Percentiles rank a stretch among this genome's conserved stretches.
phyloP scores from a whole-genome alignment of 2,797 vertebrate species.

The Oreochromis mossambicus region DNA sequence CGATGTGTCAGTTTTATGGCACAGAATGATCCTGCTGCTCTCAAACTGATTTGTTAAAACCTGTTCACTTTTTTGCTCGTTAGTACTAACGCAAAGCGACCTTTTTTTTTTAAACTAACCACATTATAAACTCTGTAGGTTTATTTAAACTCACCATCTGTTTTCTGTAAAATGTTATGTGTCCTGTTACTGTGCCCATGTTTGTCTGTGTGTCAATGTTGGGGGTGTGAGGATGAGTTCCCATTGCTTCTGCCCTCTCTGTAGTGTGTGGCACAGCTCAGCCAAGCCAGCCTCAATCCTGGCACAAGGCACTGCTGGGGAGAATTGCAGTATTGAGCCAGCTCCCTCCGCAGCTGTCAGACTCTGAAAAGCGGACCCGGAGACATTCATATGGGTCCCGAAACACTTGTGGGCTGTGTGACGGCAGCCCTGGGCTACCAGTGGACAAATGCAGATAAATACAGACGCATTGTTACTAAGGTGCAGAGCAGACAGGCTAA shows the following conservation, averaged over 20 bases:
- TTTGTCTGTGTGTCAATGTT: slow-evolving; percentile 30
- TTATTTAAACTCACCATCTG: neutral
- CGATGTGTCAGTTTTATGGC: neutral
- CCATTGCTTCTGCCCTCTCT: slow-evolving; percentile 35
- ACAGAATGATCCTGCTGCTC: neutral
- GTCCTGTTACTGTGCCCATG: slow-evolving; percentile 19
- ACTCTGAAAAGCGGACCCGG: slow-evolving; percentile 43
- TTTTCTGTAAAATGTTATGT: neutral
- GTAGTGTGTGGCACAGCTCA: slow-evolving; percentile 48
- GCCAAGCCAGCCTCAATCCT: slow-evolving; percentile 42
- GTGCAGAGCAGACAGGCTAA: slow-evolving; percentile 31
- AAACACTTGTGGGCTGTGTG: slow-evolving; percentile 43
- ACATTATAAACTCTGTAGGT: neutral
- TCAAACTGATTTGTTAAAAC: neutral
- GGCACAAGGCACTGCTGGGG: slow-evolving; percentile 51
- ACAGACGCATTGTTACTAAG: slow-evolving; percentile 24
- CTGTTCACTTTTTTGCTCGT: neutral
- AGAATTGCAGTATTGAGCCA: slow-evolving; percentile 47
- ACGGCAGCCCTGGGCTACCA: slow-evolving; percentile 16
- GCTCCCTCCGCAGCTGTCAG: slow-evolving; percentile 68
- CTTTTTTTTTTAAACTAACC: neutral
- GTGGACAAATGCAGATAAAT: slow-evolving; percentile 45
- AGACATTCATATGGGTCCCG: slow-evolving; percentile 44
- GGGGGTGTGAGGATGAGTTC: slow-evolving; percentile 25
- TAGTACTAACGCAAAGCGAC: neutral